A percentile compares a stretch with the other conserved stretches of the same genome.
phyloP scores from a whole-genome alignment of 2,888 invertebrate genomes.

The Orthonevra nobilis region DNA sequence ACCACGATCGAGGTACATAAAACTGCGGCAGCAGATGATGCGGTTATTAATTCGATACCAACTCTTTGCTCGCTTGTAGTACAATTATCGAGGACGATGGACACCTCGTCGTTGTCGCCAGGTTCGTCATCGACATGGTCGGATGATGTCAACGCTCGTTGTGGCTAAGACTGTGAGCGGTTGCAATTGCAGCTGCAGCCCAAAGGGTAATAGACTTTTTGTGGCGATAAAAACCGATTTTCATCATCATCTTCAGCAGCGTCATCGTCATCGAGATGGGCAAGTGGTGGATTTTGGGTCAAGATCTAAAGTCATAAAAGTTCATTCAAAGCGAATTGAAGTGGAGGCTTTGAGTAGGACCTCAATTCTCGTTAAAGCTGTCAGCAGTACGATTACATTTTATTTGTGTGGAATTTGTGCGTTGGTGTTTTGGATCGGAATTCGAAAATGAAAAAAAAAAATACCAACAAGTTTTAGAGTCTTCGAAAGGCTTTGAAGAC shows the following conservation, averaged over 20 bases:
- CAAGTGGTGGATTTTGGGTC: background rate
- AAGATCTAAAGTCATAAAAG: background rate
- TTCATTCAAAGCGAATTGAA: no score
- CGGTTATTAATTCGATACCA: constrained; percentile 69
- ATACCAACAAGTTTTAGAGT: no score
- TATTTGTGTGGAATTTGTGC: no score
- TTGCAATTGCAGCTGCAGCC: constrained; percentile 27
- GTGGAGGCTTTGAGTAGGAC: no score
- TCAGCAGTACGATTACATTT: no score
- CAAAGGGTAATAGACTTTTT: constrained; percentile 60
- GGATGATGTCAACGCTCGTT: constrained; percentile 65
- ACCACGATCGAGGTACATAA: constrained; percentile 63
- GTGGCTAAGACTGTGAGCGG: constrained; percentile 61
- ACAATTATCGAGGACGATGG: constrained; percentile 66
- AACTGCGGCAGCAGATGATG: constrained; percentile 70
- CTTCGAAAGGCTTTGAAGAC: no score
- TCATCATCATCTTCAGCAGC: constrained; percentile 6
- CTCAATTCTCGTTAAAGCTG: no score
- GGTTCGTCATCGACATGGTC: background rate
- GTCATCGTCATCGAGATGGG: background rate
- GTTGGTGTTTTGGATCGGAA: no score
- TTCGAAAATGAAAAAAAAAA: no score
- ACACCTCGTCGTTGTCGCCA: constrained; percentile 31
- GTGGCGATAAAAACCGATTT: constrained; percentile 23
- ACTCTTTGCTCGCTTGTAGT: constrained; percentile 43